These are phyloP conservation scores for Anthopleura sola DNA, from an alignment of 64 coral and sea anemone species.

Conservation along the genomic window DNA sequence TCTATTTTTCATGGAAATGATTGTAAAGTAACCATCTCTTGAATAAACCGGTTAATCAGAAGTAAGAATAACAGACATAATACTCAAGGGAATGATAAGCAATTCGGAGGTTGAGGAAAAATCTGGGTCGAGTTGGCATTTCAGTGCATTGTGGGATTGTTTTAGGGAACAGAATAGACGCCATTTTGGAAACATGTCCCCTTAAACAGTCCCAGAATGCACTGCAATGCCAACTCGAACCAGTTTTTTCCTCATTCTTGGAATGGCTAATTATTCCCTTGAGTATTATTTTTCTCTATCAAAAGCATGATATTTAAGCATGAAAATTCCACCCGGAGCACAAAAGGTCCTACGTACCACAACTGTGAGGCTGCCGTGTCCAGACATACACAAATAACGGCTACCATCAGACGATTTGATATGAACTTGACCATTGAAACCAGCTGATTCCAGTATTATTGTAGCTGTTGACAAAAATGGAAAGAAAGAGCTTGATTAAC, in stretches of 20 bases:
- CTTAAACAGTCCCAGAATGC: too few relatives aligned
- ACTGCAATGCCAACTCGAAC: too few relatives aligned
- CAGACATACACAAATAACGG: constrained; percentile 43
- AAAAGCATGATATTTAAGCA: too few relatives aligned
- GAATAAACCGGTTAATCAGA: not conserved
- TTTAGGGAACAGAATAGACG: too few relatives aligned
- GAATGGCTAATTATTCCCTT: not conserved
- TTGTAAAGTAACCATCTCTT: too few relatives aligned
- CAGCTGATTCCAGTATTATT: constrained; percentile 46
- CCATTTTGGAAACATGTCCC: too few relatives aligned
- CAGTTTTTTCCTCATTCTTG: too few relatives aligned
- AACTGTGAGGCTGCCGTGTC: constrained; percentile 28
- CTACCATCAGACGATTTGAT: constrained; percentile 36
- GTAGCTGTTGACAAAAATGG: constrained; percentile 30
- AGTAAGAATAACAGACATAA: not conserved
- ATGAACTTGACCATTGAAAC: constrained; percentile 38
- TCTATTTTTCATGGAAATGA: too few relatives aligned
- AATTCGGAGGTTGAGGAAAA: too few relatives aligned
- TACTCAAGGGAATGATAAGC: too few relatives aligned
- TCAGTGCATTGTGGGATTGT: too few relatives aligned
- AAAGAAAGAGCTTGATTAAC: not conserved
- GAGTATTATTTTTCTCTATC: not conserved
- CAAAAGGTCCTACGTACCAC: constrained; percentile 24
- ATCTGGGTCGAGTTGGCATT: too few relatives aligned
- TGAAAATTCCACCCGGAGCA: not conserved